Evolutionary conservation across 2,888 invertebrate genomes (phyloP).

Genomic region (Aproaerema taeniolella): DNA sequence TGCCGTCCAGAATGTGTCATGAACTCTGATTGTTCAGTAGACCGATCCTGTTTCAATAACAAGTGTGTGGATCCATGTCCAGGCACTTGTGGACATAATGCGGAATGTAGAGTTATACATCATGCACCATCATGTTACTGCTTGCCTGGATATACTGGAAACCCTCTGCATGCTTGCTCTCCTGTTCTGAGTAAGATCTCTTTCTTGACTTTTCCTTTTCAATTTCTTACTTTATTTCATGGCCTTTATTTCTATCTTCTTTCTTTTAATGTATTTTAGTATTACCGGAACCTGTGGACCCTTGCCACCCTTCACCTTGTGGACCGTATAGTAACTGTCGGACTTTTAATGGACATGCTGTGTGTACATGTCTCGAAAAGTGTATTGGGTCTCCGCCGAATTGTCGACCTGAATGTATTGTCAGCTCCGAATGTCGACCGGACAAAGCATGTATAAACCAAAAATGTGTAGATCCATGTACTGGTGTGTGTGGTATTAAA

Average conservation of each 20-base stretch:
- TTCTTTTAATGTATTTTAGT: conserved; percentile 50
- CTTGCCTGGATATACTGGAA: conserved; percentile 83
- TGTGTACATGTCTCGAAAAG: conserved; percentile 85
- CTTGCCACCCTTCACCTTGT: conserved; percentile 87
- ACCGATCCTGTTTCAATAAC: conserved; percentile 85
- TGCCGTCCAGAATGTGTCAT: conserved; percentile 90
- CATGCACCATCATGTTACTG: conserved; percentile 88
- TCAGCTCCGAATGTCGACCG: conserved; percentile 86
- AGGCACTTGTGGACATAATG: conserved; percentile 86
- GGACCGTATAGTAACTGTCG: conserved; percentile 88
- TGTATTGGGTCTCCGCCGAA: conserved; percentile 86
- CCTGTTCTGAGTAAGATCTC: conserved; percentile 78
- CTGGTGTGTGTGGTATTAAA: conserved; percentile 85
- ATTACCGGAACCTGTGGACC: conserved; percentile 74
- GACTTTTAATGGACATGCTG: conserved; percentile 82
- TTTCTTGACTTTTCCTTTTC: conserved; percentile 50
- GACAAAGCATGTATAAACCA: conserved; percentile 86
- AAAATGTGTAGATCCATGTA: conserved; percentile 87
- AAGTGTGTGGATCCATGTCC: conserved; percentile 88
- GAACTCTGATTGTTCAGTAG: conserved; percentile 84
- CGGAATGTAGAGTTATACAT: conserved; percentile 85
- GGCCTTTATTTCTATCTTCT: conserved; percentile 38
- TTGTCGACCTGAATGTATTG: conserved; percentile 87
- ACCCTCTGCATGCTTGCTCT: conserved; percentile 82
- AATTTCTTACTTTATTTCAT: conserved; percentile 35